Evolutionary conservation across 2,888 invertebrate genomes (phyloP), one percentile per base, ranked within the genome.

Genomic region (Luffia ferchaultella): DNA sequence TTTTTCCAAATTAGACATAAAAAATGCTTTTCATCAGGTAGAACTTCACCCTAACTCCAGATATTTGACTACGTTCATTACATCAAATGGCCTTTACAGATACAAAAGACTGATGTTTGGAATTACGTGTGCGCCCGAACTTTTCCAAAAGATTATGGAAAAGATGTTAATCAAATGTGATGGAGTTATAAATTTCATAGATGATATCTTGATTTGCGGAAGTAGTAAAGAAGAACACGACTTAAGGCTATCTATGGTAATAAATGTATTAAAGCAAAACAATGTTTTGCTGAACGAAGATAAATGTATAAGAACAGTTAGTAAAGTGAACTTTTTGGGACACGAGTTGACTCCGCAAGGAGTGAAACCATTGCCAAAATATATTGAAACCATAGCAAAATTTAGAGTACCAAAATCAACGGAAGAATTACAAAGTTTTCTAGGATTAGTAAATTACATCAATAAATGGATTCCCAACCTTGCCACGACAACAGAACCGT

Each of bases 51-150:
- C 57, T 30, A 55, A 62, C 12, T 67, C 64, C 0, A 53, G 64
- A 51, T 54, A 55, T n/a, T 62, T 71, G 9, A 72, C 71, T 42
- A 69, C 67, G 2, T 74, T 74, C 52, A 63, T 64, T 12, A 68
- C 70, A 3, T 58, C 58, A 18, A 56, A 56, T 40, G 71, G 70
- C 0, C 46, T 74, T 12, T 70, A 53, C 50, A 53, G 66, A 20
- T 77, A 68, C 52, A 75, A 72, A 55, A 44, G 70, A 12, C 30
- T 72, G 7, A 67, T 67, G 63, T 73, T 72, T 52, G 70, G 70
- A 0, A 64, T 76, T 9, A 60, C 58, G 1, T 70, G 69, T 48
- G 79, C 79, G 2, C 67, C 70, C 0, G 78, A 76, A 58, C 57
- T 70, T 1, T 77, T 72, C 53, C 70, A 76, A 57, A 68, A 73